Conservation (phyloP, 2,888 invertebrate genomes). For the Noctua janthe region DNA sequence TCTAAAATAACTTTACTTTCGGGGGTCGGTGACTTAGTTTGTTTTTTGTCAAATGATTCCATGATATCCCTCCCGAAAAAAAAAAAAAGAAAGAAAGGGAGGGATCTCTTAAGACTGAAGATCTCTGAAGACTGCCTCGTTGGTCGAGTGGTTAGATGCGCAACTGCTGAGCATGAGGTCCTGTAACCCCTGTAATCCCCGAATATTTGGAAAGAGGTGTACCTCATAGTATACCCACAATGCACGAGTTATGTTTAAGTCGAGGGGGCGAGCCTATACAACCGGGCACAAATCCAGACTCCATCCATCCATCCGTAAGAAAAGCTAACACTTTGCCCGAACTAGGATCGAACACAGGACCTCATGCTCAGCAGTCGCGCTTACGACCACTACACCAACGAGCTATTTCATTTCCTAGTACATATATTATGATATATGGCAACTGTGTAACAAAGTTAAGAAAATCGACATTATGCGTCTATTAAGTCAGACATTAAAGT, state of each 20-base stretch:
- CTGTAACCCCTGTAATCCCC: background rate
- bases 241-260: background rate
- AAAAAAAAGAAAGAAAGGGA: no score
- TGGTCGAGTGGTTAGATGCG: background rate
- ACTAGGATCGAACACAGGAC: background rate
- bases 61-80: no score
- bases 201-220: background rate
- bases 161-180: background rate
- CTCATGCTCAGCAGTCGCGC: background rate
- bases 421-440: background rate
- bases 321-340: background rate
- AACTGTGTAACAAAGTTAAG: background rate
- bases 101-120: no score
- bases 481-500: background rate
- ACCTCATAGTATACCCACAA: background rate
- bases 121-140: background rate
- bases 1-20: no score
- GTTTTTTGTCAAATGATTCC: no score
- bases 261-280: background rate
- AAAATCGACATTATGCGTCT: background rate
- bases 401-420: background rate
- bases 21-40: no score
- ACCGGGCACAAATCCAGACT: background rate
- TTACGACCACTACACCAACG: fast-evolving
- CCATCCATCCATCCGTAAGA: background rate